phyloP scores from a whole-genome alignment of 2,888 invertebrate genomes.

The Rhorus exstirpatorius region DNA sequence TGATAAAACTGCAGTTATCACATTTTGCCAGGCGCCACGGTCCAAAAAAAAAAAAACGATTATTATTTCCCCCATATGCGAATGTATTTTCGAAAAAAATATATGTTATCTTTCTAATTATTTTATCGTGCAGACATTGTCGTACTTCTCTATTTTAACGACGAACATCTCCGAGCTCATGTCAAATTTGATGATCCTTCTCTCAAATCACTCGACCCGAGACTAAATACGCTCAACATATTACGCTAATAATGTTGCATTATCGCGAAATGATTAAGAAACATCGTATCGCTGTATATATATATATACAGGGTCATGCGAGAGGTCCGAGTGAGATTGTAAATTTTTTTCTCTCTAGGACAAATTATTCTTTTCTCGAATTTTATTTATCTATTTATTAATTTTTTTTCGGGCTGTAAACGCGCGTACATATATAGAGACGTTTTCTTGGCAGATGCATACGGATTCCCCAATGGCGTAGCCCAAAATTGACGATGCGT shows the following conservation, averaged over 20 bases:
- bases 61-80: background rate
- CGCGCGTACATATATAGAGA: no score
- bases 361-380: background rate
- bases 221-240: slow-evolving; percentile 46
- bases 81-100: background rate
- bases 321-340: background rate
- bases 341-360: slow-evolving; percentile 9
- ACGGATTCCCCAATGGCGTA: background rate
- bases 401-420: no score
- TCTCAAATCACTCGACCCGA: slow-evolving; percentile 28
- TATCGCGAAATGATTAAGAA: slow-evolving; percentile 56
- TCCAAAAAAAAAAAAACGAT: slow-evolving; percentile 11
- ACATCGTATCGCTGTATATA: no score
- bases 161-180: background rate
- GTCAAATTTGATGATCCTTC: slow-evolving; percentile 32
- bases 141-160: background rate
- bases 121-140: slow-evolving; percentile 42
- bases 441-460: no score
- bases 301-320: slow-evolving; percentile 2
- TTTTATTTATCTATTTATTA: slow-evolving; percentile 20
- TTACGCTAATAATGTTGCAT: slow-evolving; percentile 56
- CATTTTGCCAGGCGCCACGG: slow-evolving; percentile 30
- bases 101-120: slow-evolving; percentile 29
- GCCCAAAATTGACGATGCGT: background rate
- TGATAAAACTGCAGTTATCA: slow-evolving; percentile 35